phyloP scores from a whole-genome alignment of 2,797 vertebrate species.

The Gymnocypris eckloni region DNA sequence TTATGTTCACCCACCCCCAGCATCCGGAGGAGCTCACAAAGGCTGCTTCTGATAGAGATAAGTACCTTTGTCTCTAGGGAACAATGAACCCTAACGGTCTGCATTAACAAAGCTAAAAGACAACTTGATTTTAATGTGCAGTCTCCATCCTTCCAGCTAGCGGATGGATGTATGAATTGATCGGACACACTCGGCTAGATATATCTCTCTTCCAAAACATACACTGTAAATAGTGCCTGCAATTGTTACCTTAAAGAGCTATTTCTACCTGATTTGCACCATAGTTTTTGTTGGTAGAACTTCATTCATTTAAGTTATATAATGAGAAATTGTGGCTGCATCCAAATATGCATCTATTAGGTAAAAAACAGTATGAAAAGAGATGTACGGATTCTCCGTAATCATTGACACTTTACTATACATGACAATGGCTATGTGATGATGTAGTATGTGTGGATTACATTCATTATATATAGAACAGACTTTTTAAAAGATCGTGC shows the following conservation, averaged over 20 bases:
- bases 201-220: not conserved
- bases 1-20: slow-evolving; percentile 36
- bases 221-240: not conserved
- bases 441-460: not conserved
- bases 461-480: not conserved
- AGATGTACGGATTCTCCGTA: not conserved
- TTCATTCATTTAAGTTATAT: not conserved
- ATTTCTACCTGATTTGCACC: not conserved
- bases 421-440: not conserved
- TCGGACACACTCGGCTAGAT: not conserved
- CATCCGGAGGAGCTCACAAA: slow-evolving; percentile 66
- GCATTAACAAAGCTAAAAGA: slow-evolving; percentile 52
- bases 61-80: slow-evolving; percentile 68
- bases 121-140: slow-evolving; percentile 15
- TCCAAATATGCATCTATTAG: not conserved
- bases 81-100: slow-evolving; percentile 66
- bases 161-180: not conserved
- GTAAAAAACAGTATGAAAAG: not conserved
- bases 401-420: too few relatives aligned
- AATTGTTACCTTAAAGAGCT: not conserved
- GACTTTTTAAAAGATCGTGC: not conserved
- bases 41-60: slow-evolving; percentile 64
- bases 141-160: not conserved
- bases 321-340: not conserved
- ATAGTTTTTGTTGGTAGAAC: not conserved